These are phyloP conservation scores for Typhlomys cinereus DNA, from an alignment of 2,113 vertebrate genomes.

Conservation along the genomic window DNA sequence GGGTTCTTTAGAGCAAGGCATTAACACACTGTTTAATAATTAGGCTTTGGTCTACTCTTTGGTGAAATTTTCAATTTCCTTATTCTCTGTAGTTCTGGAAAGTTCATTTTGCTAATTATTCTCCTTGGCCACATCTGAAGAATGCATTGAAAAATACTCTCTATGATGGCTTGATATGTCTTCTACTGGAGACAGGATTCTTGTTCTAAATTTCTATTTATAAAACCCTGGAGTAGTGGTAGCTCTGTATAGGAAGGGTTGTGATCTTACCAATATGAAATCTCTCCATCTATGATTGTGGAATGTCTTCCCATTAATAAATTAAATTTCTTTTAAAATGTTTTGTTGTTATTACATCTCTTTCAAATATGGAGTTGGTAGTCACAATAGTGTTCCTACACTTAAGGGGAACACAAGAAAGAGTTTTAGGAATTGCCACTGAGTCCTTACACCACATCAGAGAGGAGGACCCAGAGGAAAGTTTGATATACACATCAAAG, in stretches of 20 bases:
- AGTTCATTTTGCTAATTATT: neutral
- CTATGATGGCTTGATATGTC: neutral
- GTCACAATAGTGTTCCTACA: no score
- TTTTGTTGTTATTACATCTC: neutral
- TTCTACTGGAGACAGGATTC: neutral
- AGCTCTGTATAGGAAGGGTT: neutral
- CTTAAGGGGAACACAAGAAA: no score
- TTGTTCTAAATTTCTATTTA: constrained; percentile 12
- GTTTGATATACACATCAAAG: no score
- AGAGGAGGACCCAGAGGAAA: no score
- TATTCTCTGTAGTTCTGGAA: neutral
- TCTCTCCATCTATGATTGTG: neutral
- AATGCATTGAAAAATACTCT: constrained; percentile 14
- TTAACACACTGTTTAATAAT: neutral
- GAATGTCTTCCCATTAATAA: neutral
- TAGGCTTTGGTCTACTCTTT: neutral
- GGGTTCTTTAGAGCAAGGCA: neutral
- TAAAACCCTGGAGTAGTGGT: neutral
- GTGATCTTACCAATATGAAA: neutral
- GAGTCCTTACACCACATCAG: no score
- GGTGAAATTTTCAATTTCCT: neutral
- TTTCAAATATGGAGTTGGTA: no score
- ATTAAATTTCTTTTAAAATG: constrained; percentile 1
- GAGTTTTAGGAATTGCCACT: no score
- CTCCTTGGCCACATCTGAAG: neutral